Base-by-base conservation (phyloP, 1,140 invertebrate species). In the Notospermus geniculatus region DNA sequence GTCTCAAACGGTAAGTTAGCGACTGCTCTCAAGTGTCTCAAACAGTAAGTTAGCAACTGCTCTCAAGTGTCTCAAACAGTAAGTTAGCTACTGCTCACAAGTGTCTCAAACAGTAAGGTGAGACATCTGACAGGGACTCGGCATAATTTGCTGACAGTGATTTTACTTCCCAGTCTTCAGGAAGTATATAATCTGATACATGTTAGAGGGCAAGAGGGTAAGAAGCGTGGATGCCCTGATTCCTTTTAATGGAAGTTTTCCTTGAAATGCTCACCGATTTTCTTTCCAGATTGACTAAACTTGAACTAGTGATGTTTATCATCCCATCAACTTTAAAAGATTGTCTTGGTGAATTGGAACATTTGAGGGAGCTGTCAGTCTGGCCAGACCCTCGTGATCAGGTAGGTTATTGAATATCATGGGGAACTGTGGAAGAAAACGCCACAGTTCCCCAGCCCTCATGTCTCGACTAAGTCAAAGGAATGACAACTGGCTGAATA, bases 301-400 rank as follows among this genome's bases (percentile, higher is more conserved):
- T 73, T 11, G 67, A 73, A 41, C 59, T 73, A 43, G 69, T 69
- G 1, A 59, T 67, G 54, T 73, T 65, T 53, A 36, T 62, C 9
- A 54, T 73, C 17, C 50, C 66, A 23, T 61, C 66, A 36, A 54
- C 60, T 7, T 50, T 72, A 13, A 23, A 59, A n/a, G 19, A 22
- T 7, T 17, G 52, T 13, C 54, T 71, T 11, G 27, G 43, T n/a
- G 53, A 66, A 28, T 54, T 73, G n/a, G 45, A 46, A 0, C 54
- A 68, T n/a, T 46, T 73, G 11, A 43, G 60, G 29, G 62, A 57
- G 17, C 54, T 73, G 7, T 64, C 57, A 45, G 43, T 73, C 2
- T 71, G 69, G 69, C 71, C 71, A 1, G 59, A 71, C 30, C 67
- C 67, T n/a, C 32, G 39, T 23, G 13, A 52, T 15, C 53, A 65